A percentile compares a stretch with the other conserved stretches of the same genome.
These are phyloP conservation scores for Parapsyche elsis DNA, from an alignment of 1,140 invertebrate species.

Conservation along the genomic window DNA sequence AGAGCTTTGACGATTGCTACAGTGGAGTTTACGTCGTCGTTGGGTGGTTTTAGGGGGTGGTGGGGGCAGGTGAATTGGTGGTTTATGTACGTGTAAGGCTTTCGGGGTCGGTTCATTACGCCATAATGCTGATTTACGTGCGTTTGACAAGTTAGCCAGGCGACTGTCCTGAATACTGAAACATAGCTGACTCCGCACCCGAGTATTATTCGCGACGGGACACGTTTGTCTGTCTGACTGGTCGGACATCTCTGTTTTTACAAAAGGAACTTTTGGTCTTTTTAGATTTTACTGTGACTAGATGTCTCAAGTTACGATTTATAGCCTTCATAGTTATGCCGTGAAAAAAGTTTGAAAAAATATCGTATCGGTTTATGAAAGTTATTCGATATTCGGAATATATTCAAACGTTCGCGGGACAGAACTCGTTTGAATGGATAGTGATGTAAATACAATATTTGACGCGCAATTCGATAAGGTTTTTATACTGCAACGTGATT, in stretches of 20 bases:
- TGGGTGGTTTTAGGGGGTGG: neutral
- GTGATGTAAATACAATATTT: no score
- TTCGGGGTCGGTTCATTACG: constrained; percentile 43
- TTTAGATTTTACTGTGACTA: neutral
- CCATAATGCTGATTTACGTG: constrained; percentile 49
- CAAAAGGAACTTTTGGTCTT: neutral
- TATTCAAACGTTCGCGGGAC: no score
- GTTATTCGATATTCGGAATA: no score
- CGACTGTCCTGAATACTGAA: constrained; percentile 36
- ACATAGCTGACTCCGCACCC: constrained; percentile 26
- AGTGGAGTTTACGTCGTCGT: neutral
- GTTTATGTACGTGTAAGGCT: constrained; percentile 31
- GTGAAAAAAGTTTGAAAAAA: no score
- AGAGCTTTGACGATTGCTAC: neutral
- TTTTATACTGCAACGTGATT: no score
- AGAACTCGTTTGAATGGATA: no score
- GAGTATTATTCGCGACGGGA: constrained; percentile 40
- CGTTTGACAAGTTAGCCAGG: constrained; percentile 44
- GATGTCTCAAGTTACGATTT: neutral
- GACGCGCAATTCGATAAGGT: no score
- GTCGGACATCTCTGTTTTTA: neutral
- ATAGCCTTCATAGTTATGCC: no score
- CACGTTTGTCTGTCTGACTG: constrained; percentile 18
- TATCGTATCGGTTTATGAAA: no score
- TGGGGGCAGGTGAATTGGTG: neutral